Percentiles rank a stretch among this genome's conserved stretches.
Evolutionary conservation across 2,888 invertebrate genomes (phyloP).

Genomic region (Aporophyla nigra): DNA sequence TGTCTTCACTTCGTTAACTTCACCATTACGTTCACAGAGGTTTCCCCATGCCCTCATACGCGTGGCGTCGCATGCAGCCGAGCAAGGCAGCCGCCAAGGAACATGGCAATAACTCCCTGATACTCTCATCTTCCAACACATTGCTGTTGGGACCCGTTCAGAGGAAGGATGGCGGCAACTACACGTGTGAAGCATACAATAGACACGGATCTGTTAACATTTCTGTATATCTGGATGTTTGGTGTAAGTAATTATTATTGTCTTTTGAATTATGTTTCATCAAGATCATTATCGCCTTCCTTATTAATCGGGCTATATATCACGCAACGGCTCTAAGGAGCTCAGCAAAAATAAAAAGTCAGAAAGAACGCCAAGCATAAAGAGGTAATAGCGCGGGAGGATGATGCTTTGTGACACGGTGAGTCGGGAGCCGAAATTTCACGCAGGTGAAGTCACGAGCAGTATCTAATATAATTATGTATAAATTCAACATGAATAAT

Average conservation of each 20-base stretch:
- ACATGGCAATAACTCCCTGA: slow-evolving; percentile 78
- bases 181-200: slow-evolving; percentile 95
- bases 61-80: slow-evolving; percentile 92
- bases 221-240: slow-evolving; percentile 94
- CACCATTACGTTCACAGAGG: slow-evolving; percentile 83
- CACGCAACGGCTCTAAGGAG: no score
- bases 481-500: background rate
- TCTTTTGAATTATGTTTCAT: no score
- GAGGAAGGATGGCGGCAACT: slow-evolving; percentile 94
- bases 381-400: no score
- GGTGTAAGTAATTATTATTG: slow-evolving; percentile 94
- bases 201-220: slow-evolving; percentile 94
- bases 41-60: slow-evolving; percentile 93
- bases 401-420: no score
- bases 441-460: no score
- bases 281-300: no score
- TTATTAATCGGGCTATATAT: no score
- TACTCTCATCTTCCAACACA: slow-evolving; percentile 85
- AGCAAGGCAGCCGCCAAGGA: slow-evolving; percentile 76
- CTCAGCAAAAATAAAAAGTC: no score
- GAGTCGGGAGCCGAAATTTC: no score
- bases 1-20: no score
- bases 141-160: slow-evolving; percentile 92
- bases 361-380: no score
- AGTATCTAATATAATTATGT: no score